phyloP scores from a whole-genome alignment of 2,888 invertebrate species.

The Drosophila atripex region DNA sequence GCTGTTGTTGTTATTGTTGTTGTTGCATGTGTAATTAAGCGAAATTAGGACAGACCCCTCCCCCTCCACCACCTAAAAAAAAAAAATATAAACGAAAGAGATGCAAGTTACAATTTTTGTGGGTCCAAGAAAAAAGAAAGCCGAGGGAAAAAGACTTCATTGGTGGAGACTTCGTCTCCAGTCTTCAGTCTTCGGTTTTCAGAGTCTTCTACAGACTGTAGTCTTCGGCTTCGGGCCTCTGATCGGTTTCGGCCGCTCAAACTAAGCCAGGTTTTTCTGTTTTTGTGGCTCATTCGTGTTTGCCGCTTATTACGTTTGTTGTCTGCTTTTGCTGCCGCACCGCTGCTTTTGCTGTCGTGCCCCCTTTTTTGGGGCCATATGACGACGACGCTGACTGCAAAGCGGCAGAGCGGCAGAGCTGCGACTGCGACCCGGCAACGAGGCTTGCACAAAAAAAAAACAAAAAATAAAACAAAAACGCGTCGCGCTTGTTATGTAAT shows the following conservation, averaged over 20 bases:
- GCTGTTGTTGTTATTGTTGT: slow-evolving; percentile 13
- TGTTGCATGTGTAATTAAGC: slow-evolving; percentile 69
- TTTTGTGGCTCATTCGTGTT: slow-evolving; percentile 37
- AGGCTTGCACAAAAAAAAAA: slow-evolving; percentile 34
- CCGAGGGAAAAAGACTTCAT: slow-evolving; percentile 30
- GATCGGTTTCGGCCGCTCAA: slow-evolving; percentile 20
- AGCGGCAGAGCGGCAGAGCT: neutral
- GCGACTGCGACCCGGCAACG: slow-evolving; percentile 16
- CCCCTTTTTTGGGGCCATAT: slow-evolving; percentile 72
- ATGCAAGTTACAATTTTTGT: slow-evolving; percentile 34
- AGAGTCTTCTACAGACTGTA: slow-evolving; percentile 11
- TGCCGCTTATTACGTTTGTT: slow-evolving; percentile 46
- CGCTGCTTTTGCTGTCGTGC: slow-evolving; percentile 69
- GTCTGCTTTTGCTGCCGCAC: slow-evolving; percentile 22
- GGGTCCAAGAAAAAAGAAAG: slow-evolving; percentile 36
- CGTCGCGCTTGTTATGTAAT: slow-evolving; percentile 51
- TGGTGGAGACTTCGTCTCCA: slow-evolving; percentile 7
- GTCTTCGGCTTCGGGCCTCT: slow-evolving; percentile 12
- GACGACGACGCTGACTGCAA: slow-evolving; percentile 44
- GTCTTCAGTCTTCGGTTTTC: slow-evolving; percentile 7
- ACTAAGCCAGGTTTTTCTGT: slow-evolving; percentile 42
- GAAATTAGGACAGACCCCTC: slow-evolving; percentile 71
- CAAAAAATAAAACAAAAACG: slow-evolving; percentile 16
- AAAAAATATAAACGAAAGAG: slow-evolving; percentile 16
- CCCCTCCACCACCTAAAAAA: slow-evolving; percentile 20